These are phyloP conservation scores for Drosophila repletoides DNA, from an alignment of 1,140 invertebrate genomes.

Conservation along the genomic window DNA sequence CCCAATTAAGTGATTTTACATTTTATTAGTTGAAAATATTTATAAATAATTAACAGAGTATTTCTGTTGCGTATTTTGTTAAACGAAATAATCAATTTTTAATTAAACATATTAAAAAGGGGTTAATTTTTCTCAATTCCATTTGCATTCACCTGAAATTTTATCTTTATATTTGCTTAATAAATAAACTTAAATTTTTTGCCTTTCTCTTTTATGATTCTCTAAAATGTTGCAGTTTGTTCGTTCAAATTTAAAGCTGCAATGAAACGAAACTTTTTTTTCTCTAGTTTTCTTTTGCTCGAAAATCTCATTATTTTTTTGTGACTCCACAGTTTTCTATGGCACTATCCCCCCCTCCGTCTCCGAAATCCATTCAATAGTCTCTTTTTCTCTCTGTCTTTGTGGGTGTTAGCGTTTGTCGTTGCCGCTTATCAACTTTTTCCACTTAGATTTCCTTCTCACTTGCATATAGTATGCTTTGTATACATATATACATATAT, in stretches of 20 bases:
- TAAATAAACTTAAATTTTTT: constrained; percentile 8
- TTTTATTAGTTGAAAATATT: too few relatives aligned
- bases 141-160: too few relatives aligned
- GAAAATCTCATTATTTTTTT: constrained; percentile 56
- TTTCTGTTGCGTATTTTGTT: too few relatives aligned
- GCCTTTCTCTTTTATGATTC: neutral
- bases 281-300: constrained; percentile 10
- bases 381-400: neutral
- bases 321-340: constrained; percentile 3
- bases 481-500: too few relatives aligned
- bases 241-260: constrained; percentile 12
- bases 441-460: constrained; percentile 38
- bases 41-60: too few relatives aligned
- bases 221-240: neutral
- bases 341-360: neutral
- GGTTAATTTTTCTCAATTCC: too few relatives aligned
- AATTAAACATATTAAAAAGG: too few relatives aligned
- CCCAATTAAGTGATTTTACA: too few relatives aligned
- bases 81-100: too few relatives aligned
- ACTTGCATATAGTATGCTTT: constrained; percentile 6
- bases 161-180: too few relatives aligned
- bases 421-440: constrained; percentile 67
- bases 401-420: constrained; percentile 40
- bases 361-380: constrained; percentile 20
- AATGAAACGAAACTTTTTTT: constrained; percentile 1